Percentiles rank a stretch among this genome's conserved stretches.
Evolutionary conservation across 2,888 invertebrate species (phyloP).

Genomic region (Melitaea athalia): DNA sequence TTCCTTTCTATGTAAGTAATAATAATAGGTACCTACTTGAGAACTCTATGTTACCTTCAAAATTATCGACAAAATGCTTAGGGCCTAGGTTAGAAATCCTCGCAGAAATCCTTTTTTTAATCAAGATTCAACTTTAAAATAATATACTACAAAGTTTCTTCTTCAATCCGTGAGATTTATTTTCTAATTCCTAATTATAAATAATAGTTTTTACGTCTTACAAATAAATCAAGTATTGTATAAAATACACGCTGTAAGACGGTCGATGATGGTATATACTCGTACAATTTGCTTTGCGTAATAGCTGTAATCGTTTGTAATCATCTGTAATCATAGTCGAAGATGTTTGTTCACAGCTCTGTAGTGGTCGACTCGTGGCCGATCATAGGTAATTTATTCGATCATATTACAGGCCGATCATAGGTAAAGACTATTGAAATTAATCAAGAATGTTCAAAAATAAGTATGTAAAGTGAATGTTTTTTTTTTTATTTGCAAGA

Average conservation of each 20-base stretch:
- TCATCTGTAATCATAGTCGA: slow-evolving; percentile 42
- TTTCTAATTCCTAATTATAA: background rate
- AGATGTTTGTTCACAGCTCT: slow-evolving; percentile 32
- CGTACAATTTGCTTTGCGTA: slow-evolving; percentile 47
- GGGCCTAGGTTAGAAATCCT: no score
- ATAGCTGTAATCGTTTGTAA: slow-evolving; percentile 42
- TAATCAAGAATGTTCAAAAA: no score
- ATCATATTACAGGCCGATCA: no score
- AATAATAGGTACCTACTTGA: no score
- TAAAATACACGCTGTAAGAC: slow-evolving; percentile 33
- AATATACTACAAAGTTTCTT: background rate
- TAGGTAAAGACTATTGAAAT: background rate
- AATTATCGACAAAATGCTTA: no score
- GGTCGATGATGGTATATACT: slow-evolving; percentile 43
- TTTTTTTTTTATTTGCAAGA: no score
- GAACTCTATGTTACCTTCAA: no score
- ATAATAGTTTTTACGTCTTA: slow-evolving; percentile 5
- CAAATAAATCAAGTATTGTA: slow-evolving; percentile 11
- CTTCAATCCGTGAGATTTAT: background rate
- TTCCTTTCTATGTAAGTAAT: no score
- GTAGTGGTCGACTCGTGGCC: slow-evolving; percentile 19
- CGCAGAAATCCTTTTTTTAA: no score
- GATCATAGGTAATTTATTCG: slow-evolving; percentile 4
- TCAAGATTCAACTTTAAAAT: background rate
- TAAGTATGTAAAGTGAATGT: background rate